Percentiles rank a stretch among this genome's conserved stretches.
Evolutionary conservation across 2,797 vertebrate species (phyloP).

Genomic region (Kryptopterus vitreolus): DNA sequence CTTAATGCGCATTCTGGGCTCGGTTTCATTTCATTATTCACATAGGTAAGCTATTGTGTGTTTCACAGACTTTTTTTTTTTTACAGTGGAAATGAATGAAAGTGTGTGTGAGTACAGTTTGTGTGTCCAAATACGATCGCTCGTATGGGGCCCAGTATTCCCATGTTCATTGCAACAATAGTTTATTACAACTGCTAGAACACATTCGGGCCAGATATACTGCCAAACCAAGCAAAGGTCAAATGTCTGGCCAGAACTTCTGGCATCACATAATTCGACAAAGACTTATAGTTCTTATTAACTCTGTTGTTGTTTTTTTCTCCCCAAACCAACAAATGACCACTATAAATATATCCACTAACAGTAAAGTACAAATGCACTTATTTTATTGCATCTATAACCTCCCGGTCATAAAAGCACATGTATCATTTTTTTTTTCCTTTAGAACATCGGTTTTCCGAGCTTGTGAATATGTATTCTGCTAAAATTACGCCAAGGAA

Average conservation of each 20-base stretch:
- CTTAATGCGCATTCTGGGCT: constrained; percentile 43
- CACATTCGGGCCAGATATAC: constrained; percentile 29
- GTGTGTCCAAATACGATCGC: constrained; percentile 9
- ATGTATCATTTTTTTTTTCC: not conserved
- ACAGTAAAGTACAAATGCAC: not conserved
- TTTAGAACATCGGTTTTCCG: not conserved
- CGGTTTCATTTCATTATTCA: constrained; percentile 22
- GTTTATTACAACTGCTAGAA: constrained; percentile 15
- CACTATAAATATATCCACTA: constrained; percentile 29
- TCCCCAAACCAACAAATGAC: constrained; percentile 30
- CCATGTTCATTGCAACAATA: constrained; percentile 27
- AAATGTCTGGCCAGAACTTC: constrained; percentile 38
- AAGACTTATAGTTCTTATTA: constrained; percentile 23
- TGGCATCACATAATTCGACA: constrained; percentile 32
- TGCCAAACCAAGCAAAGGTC: constrained; percentile 23
- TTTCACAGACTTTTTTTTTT: constrained; percentile 23
- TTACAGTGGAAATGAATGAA: constrained; percentile 26
- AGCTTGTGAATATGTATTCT: not conserved
- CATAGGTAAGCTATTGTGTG: constrained; percentile 30
- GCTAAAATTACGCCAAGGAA: constrained; percentile 5
- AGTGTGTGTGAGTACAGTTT: not conserved
- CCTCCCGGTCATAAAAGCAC: constrained; percentile 9
- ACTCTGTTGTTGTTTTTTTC: constrained; percentile 29
- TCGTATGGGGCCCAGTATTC: constrained; percentile 23
- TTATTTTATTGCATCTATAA: constrained; percentile 18